phyloP scores from a whole-genome alignment of 2,888 invertebrate species.

The Yponomeuta evonymella region DNA sequence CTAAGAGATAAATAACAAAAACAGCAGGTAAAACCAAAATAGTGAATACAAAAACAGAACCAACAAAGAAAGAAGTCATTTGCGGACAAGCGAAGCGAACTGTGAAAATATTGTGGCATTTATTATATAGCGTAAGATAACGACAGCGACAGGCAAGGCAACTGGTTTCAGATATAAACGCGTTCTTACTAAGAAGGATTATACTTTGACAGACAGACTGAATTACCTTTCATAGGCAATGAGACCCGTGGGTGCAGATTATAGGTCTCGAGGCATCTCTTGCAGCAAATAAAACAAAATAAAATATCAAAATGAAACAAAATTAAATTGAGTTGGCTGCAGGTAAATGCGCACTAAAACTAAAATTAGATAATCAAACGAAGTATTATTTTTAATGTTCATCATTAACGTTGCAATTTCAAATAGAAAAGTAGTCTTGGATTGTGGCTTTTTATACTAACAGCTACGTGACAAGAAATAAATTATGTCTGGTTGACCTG shows the following conservation, averaged over 20 bases:
- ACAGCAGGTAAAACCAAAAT: constrained; percentile 21
- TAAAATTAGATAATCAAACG: neutral
- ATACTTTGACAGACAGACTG: constrained; percentile 13
- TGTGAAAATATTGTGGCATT: constrained; percentile 55
- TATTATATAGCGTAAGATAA: constrained; percentile 28
- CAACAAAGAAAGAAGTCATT: constrained; percentile 24
- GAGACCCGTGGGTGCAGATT: neutral
- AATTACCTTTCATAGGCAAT: constrained; percentile 10
- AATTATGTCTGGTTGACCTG: neutral
- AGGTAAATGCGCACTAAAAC: neutral
- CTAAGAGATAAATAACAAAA: constrained; percentile 5
- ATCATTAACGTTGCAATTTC: neutral
- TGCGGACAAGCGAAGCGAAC: constrained; percentile 29
- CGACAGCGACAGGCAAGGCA: constrained; percentile 12
- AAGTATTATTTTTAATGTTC: neutral
- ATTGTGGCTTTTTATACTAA: neutral
- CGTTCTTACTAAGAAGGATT: constrained; percentile 9
- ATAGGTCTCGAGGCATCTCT: neutral
- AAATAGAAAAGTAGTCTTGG: neutral
- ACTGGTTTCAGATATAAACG: constrained; percentile 12
- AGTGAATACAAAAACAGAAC: constrained; percentile 22
- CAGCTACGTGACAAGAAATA: neutral
- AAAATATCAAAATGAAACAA: neutral
- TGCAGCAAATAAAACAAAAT: neutral
- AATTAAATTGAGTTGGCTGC: neutral